Conservation (phyloP, 2,797 vertebrate genomes). For the Valencia hispanica region DNA sequence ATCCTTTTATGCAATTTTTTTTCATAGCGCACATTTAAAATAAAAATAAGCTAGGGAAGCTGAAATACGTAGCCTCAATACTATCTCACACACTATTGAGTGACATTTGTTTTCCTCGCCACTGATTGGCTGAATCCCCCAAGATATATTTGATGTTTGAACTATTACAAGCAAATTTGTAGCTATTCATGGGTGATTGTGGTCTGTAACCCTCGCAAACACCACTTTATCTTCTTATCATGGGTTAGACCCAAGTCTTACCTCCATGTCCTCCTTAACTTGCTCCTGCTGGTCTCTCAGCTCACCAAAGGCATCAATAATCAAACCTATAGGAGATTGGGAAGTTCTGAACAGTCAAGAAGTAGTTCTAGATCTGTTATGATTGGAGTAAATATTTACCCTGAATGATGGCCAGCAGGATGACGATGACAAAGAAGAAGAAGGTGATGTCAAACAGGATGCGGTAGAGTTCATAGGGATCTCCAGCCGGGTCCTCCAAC, state of each 20-base stretch:
- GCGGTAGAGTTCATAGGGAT: constrained; percentile 96
- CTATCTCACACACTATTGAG: neutral
- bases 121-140: neutral
- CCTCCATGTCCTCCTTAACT: constrained; percentile 99
- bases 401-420: constrained; percentile 98
- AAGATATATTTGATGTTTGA: neutral
- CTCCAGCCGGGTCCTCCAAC: constrained; percentile 96
- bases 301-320: constrained; percentile 98
- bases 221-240: neutral
- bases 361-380: neutral
- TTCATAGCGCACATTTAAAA: no score
- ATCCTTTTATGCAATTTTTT: no score
- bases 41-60: no score
- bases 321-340: constrained; percentile 85
- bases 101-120: neutral
- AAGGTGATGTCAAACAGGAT: constrained; percentile 99
- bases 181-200: neutral
- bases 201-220: no score
- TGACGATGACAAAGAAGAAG: constrained; percentile 99
- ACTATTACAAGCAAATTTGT: neutral
- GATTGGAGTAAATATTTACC: constrained; percentile 72
- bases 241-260: constrained; percentile 56
- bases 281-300: constrained; percentile 99
- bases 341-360: neutral
- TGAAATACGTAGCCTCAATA: no score